phyloP scores from a whole-genome alignment of 1,140 invertebrate species.

The Rhopalosiphum maidis region DNA sequence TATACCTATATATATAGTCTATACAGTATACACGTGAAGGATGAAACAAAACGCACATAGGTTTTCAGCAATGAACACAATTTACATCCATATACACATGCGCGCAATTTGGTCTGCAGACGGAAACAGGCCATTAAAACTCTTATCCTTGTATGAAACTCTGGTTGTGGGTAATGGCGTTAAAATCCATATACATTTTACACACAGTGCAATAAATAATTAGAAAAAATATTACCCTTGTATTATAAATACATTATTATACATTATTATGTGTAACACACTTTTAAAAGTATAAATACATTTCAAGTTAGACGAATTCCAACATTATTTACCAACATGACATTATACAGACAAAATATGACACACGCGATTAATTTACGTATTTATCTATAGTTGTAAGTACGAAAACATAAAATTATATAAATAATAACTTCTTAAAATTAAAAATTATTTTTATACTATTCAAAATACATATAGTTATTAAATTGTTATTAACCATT shows the following conservation, averaged over 20 bases:
- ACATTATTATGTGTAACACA: not conserved
- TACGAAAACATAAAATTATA: not conserved
- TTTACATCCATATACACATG: not conserved
- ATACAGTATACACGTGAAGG: not conserved
- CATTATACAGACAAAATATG: not conserved
- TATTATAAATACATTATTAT: not conserved
- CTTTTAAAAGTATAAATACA: not conserved
- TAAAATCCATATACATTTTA: not conserved
- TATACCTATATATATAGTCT: not conserved
- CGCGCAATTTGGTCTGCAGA: not conserved
- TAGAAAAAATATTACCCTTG: not conserved
- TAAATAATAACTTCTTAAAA: too few relatives aligned
- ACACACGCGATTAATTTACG: not conserved
- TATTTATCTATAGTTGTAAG: not conserved
- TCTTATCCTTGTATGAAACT: not conserved
- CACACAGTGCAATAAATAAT: not conserved
- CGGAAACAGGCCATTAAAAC: conserved; percentile 16
- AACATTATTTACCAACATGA: not conserved
- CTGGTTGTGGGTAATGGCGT: not conserved
- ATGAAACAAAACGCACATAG: conserved; percentile 39
- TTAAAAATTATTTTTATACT: too few relatives aligned
- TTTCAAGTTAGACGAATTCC: not conserved
- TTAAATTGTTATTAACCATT: too few relatives aligned
- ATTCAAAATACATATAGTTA: too few relatives aligned
- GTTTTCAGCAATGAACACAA: conserved; percentile 34